A percentile compares a stretch with the other conserved stretches of the same genome.
These are phyloP conservation scores for Eudasyphora cyanicolor DNA, from an alignment of 2,888 invertebrate genomes.

Conservation along the genomic window DNA sequence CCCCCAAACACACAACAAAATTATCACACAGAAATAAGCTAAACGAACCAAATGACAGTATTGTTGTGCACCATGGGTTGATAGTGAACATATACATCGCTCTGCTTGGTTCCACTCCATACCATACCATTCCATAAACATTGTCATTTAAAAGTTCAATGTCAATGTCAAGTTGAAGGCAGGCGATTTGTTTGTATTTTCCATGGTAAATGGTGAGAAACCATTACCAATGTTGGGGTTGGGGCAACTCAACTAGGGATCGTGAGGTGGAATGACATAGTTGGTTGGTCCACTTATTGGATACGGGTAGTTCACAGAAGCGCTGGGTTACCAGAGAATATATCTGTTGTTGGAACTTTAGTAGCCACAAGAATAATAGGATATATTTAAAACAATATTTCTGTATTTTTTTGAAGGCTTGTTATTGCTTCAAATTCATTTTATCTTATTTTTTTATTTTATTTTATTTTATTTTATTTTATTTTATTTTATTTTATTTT, in stretches of 20 bases:
- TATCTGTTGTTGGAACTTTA: too few relatives aligned
- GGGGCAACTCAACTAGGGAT: neutral
- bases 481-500: too few relatives aligned
- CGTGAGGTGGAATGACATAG: too few relatives aligned
- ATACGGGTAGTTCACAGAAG: neutral
- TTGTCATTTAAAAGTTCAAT: slow-evolving; percentile 41
- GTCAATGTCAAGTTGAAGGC: slow-evolving; percentile 60
- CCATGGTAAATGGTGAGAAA: slow-evolving; percentile 31
- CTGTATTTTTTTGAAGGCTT: too few relatives aligned
- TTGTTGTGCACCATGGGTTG: too few relatives aligned
- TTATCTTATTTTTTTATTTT: too few relatives aligned
- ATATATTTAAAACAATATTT: too few relatives aligned
- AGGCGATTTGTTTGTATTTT: neutral
- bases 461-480: too few relatives aligned
- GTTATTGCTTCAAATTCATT: too few relatives aligned
- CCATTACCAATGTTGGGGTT: too few relatives aligned
- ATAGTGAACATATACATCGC: neutral
- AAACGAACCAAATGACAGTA: neutral
- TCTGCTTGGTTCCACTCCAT: neutral
- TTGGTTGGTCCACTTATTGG: neutral
- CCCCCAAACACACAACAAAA: neutral
- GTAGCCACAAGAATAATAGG: neutral
- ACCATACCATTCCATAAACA: neutral
- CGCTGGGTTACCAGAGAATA: too few relatives aligned
- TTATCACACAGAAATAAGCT: neutral